These are phyloP conservation scores for Salminus brasiliensis DNA, from an alignment of 2,113 vertebrate genomes.

Conservation along the genomic window DNA sequence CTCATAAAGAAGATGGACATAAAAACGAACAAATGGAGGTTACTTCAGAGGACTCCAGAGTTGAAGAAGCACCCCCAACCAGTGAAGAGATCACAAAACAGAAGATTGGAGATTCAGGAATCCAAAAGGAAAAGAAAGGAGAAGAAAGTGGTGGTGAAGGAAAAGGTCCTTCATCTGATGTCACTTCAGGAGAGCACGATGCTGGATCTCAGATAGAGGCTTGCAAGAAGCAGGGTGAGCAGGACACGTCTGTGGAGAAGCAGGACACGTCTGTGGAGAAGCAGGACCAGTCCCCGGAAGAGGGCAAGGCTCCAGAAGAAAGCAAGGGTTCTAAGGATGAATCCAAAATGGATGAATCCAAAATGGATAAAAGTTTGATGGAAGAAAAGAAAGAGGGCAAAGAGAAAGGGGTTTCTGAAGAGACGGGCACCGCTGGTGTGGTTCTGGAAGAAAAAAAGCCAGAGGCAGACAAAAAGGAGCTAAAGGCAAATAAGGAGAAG, in stretches of 20 bases:
- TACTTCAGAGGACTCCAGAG: not conserved
- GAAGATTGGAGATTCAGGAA: not conserved
- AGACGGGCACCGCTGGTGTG: not conserved
- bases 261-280: too few species aligned
- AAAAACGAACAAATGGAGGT: conserved; percentile 34
- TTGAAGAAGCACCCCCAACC: not conserved
- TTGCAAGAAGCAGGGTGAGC: not conserved
- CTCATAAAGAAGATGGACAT: not conserved
- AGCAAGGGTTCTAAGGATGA: too few species aligned
- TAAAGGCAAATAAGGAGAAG: conserved; percentile 18
- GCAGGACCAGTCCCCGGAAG: too few species aligned
- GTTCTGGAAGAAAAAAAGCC: not conserved
- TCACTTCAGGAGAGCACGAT: not conserved
- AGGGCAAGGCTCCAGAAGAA: too few species aligned
- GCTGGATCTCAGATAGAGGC: not conserved
- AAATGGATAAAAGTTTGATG: not conserved
- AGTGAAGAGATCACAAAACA: not conserved
- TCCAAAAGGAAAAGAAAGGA: too few species aligned
- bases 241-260: not conserved
- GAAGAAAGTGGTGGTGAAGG: too few species aligned
- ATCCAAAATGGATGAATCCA: not conserved
- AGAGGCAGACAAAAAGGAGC: not conserved
- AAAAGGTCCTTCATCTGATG: conserved; percentile 5
- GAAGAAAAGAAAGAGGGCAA: not conserved
- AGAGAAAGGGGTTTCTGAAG: not conserved